These are phyloP conservation scores for Caenorhabditis sp. DNA, from an alignment of 2,888 invertebrate genomes.

Conservation along the genomic window DNA sequence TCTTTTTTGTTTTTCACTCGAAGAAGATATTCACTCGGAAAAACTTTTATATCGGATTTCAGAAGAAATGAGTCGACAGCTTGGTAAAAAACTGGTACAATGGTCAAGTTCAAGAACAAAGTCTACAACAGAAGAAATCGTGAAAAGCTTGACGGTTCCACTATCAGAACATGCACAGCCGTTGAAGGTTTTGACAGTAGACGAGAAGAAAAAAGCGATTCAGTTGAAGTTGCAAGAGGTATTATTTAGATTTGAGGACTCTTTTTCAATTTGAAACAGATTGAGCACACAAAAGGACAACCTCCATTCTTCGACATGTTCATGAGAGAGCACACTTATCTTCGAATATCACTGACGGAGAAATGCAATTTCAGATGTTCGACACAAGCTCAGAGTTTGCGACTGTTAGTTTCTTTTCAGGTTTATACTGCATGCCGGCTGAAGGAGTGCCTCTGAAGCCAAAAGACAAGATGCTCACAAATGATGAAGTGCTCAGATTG, in stretches of 20 bases:
- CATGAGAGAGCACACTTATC: conserved; percentile 93
- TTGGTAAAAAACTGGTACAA: conserved; percentile 37
- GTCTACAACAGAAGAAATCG: conserved; percentile 31
- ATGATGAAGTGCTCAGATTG: conserved; percentile 90
- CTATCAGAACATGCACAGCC: conserved; percentile 45
- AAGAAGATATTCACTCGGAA: neutral
- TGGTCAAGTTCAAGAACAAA: conserved; percentile 8
- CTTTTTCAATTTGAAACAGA: conserved; percentile 10
- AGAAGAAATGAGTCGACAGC: conserved; percentile 30
- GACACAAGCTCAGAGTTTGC: conserved; percentile 83
- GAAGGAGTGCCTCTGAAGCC: conserved; percentile 93
- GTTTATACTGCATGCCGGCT: conserved; percentile 95
- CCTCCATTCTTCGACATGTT: conserved; percentile 88
- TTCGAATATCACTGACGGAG: conserved; percentile 96
- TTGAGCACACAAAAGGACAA: conserved; percentile 55
- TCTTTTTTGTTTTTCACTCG: neutral
- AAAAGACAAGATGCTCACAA: conserved; percentile 89
- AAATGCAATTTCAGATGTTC: conserved; percentile 97
- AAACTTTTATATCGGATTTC: neutral
- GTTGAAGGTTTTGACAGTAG: conserved; percentile 13
- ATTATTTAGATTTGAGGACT: neutral
- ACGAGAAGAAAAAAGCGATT: conserved; percentile 45
- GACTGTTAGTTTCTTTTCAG: conserved; percentile 61
- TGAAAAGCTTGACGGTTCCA: conserved; percentile 42
- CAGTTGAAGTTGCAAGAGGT: conserved; percentile 47